These are phyloP conservation scores for Prionailurus viverrinus DNA, from an alignment of 2,113 vertebrate genomes.

Conservation along the genomic window DNA sequence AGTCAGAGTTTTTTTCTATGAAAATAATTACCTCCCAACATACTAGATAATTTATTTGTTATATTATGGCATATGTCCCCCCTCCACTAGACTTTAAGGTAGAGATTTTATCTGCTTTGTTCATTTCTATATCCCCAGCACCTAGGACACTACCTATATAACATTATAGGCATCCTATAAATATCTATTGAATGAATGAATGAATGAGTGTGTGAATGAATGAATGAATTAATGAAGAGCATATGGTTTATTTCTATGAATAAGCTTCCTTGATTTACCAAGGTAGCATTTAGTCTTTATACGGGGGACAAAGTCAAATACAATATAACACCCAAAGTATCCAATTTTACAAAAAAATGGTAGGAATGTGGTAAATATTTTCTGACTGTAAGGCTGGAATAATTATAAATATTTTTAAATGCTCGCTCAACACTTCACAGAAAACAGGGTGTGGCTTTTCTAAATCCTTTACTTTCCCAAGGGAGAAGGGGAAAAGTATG, in stretches of 20 bases:
- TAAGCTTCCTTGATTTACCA: background rate
- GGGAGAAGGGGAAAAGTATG: background rate
- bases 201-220: background rate
- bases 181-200: background rate
- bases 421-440: background rate
- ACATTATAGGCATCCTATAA: background rate
- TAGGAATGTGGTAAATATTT: background rate
- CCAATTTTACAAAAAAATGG: background rate
- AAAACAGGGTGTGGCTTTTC: background rate
- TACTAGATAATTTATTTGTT: background rate
- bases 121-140: background rate
- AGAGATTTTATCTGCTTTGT: background rate
- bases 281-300: background rate
- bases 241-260: background rate
- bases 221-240: background rate
- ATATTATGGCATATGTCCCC: background rate
- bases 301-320: background rate
- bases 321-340: background rate
- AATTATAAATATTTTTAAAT: background rate
- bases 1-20: background rate
- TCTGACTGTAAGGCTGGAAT: background rate
- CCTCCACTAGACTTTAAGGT: background rate
- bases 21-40: background rate
- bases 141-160: background rate
- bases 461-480: background rate